Percentiles rank a stretch among this genome's conserved stretches.
phyloP scores from a whole-genome alignment of 2,797 vertebrate species.

The Oryzias sinensis region DNA sequence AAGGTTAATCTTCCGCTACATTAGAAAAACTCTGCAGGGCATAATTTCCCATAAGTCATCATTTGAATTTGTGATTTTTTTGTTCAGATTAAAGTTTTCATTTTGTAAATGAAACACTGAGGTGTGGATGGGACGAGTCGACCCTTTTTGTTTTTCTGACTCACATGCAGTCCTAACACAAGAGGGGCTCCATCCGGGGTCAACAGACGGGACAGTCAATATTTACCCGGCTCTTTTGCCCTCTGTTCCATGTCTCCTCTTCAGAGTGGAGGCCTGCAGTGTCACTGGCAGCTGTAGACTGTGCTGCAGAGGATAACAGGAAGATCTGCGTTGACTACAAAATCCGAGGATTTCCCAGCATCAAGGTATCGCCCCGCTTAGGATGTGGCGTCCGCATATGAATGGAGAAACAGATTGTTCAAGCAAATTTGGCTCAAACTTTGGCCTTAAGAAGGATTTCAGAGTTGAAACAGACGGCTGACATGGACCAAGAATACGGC shows the following conservation, averaged over 20 bases:
- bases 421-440: no score
- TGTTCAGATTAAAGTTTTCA: no score
- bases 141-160: no score
- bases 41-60: no score
- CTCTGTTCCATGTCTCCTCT: slow-evolving; percentile 23
- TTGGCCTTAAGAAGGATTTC: no score
- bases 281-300: slow-evolving; percentile 85
- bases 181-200: neutral
- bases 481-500: no score
- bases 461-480: no score
- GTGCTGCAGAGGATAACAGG: slow-evolving; percentile 76
- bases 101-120: no score
- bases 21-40: neutral
- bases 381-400: neutral
- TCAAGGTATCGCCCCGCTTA: slow-evolving; percentile 76
- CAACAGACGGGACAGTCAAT: slow-evolving; percentile 19
- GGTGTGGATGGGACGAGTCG: no score
- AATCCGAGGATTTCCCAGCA: slow-evolving; percentile 81
- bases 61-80: no score
- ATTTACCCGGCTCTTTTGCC: slow-evolving; percentile 33
- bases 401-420: neutral
- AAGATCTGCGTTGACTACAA: slow-evolving; percentile 73
- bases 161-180: neutral
- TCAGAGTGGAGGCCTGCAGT: slow-evolving; percentile 90
- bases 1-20: neutral